phyloP scores from a whole-genome alignment of 30 jellyfish, hydroid and myxozoan genomes.

The Aurelia sp. region DNA sequence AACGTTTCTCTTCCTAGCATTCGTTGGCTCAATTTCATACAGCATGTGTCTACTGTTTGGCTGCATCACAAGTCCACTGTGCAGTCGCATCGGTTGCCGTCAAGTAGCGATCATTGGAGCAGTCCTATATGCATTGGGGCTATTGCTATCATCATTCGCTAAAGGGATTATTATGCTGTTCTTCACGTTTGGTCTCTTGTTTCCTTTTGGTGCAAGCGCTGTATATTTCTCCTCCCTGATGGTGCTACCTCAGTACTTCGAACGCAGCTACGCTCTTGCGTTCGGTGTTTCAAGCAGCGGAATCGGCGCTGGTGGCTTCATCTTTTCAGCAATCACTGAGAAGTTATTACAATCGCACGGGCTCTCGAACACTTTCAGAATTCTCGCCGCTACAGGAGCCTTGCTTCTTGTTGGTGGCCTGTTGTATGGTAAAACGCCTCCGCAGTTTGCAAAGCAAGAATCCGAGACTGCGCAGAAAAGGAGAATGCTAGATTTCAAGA shows the following conservation, averaged over 20 bases:
- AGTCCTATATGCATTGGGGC: conserved; percentile 51
- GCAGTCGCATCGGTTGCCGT: conserved; percentile 71
- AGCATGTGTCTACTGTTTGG: conserved; percentile 73
- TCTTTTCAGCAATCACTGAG: conserved; percentile 56
- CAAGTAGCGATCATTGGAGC: conserved; percentile 69
- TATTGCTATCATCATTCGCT: conserved; percentile 63
- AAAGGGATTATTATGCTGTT: conserved; percentile 53
- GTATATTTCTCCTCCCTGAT: conserved; percentile 67
- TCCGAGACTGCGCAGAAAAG: background rate
- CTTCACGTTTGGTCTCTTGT: conserved; percentile 59
- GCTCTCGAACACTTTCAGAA: conserved; percentile 38
- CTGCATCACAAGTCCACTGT: conserved; percentile 69
- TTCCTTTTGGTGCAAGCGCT: conserved; percentile 73
- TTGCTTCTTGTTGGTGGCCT: conserved; percentile 59
- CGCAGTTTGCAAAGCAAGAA: background rate
- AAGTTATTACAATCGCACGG: conserved; percentile 35
- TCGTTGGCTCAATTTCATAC: conserved; percentile 78
- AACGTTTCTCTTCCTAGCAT: conserved; percentile 24
- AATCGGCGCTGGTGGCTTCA: conserved; percentile 79
- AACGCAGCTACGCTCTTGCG: conserved; percentile 54
- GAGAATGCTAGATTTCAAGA: conserved; percentile 29
- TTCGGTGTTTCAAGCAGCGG: conserved; percentile 79
- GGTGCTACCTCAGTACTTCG: conserved; percentile 72
- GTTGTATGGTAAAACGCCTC: conserved; percentile 51
- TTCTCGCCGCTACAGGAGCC: conserved; percentile 19